Base-by-base conservation (phyloP, 2,113 vertebrate genomes). In the Labeo rohita region DNA sequence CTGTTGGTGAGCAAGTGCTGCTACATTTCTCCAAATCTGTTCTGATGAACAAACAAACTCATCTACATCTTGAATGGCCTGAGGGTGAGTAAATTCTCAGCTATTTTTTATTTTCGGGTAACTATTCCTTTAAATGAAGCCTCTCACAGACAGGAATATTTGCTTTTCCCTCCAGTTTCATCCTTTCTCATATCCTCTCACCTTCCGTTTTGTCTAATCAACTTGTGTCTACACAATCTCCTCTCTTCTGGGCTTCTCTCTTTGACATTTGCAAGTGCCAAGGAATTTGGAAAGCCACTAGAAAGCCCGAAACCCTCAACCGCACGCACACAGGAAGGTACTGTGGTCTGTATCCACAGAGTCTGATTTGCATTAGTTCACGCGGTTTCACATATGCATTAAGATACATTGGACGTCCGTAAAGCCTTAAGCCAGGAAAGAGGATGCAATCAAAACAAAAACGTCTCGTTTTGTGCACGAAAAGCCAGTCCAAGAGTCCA, bases 221-320 rank as follows among this genome's bases (percentile, higher is more conserved):
- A 6, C 11, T 39, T 39, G 39, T 39, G 18, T 83, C 65, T 83
- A 83, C 80, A 39, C 47, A 39, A 54, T 39, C 65, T 70, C 65
- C 63, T 66, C 79, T 68, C 28, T 61, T 61, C 28, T 50, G 45
- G 61, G 3, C 61, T 81, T 49, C 61, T 66, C 23, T 47, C 61
- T 76, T 45, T 82, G 80, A 82, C 80, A 82, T 82, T 82, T 70
- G 36, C 43, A 82, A 50, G 80, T n/a, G 63, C 61, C 63, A 82
- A 34, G 45, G 23, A 70, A 70, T 66, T 63, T 47, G 13, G 39
- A 36, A 45, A 61, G 79, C 54, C 78, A 65, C 59, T 47, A 4
- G 39, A 47, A 54, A 36, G 28, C 52, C 47, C 12, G 72, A 74
- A 47, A 74, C 70, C 66, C 23, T 50, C 21, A 50, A 12, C 12